A percentile compares a stretch with the other conserved stretches of the same genome.
phyloP scores from a whole-genome alignment of 2,888 invertebrate genomes.

The Sarcophaga rosellei region DNA sequence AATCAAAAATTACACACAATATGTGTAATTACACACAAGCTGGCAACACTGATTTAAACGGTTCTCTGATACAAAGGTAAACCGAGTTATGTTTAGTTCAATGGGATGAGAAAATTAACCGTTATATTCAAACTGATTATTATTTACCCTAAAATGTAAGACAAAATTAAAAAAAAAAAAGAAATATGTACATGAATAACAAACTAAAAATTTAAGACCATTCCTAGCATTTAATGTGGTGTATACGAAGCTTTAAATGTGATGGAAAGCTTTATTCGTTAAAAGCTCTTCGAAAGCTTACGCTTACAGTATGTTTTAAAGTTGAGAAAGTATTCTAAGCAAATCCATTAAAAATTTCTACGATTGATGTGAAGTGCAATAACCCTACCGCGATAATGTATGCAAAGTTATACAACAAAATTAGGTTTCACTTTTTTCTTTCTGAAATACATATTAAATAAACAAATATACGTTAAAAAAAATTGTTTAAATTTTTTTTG shows the following conservation, averaged over 20 bases:
- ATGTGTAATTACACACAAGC: too few species aligned
- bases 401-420: neutral
- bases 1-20: too few species aligned
- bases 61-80: too few species aligned
- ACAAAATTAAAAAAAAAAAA: too few species aligned
- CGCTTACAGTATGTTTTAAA: constrained; percentile 38
- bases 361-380: constrained; percentile 29
- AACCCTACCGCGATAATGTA: constrained; percentile 14
- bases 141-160: too few species aligned
- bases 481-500: neutral
- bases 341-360: neutral
- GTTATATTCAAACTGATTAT: too few species aligned
- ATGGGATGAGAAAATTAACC: too few species aligned
- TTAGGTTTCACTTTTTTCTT: neutral
- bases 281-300: constrained; percentile 9
- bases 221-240: too few species aligned
- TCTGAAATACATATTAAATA: constrained; percentile 2
- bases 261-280: constrained; percentile 9
- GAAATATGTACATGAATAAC: too few species aligned
- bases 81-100: too few species aligned
- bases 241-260: neutral
- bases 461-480: constrained; percentile 15
- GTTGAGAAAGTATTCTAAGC: neutral
- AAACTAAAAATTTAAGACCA: too few species aligned
- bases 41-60: too few species aligned